Percentiles rank a stretch among this genome's conserved stretches.
These are phyloP conservation scores for Cerceris rybyensis DNA, from an alignment of 2,888 invertebrate genomes.

Conservation along the genomic window DNA sequence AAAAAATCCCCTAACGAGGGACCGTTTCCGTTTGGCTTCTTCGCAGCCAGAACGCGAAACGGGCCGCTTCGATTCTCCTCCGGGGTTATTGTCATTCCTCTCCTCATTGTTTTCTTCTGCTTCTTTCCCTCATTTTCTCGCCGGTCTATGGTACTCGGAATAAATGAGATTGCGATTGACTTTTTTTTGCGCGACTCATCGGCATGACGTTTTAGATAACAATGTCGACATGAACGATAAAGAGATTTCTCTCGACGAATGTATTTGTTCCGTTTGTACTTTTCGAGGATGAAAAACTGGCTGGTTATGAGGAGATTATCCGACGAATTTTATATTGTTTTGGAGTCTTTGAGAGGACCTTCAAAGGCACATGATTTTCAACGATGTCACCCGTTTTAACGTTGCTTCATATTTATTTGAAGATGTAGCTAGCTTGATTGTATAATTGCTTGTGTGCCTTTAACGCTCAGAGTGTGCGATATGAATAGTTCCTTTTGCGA, in stretches of 20 bases:
- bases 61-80: slow-evolving; percentile 22
- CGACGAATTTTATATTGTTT: too few species aligned
- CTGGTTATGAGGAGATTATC: too few species aligned
- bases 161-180: slow-evolving; percentile 9
- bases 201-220: not conserved
- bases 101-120: not conserved
- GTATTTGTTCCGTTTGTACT: not conserved
- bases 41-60: slow-evolving; percentile 27
- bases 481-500: too few species aligned
- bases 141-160: not conserved
- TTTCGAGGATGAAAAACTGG: not conserved
- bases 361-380: too few species aligned
- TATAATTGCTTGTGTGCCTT: too few species aligned
- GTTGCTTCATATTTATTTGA: too few species aligned
- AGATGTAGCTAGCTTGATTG: too few species aligned
- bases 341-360: too few species aligned
- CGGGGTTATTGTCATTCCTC: slow-evolving; percentile 42
- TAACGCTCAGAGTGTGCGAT: too few species aligned
- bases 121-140: not conserved
- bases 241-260: not conserved
- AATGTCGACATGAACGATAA: not conserved
- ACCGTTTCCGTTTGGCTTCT: slow-evolving; percentile 29
- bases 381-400: too few species aligned
- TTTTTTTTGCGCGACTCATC: not conserved
- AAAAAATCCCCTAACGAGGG: slow-evolving; percentile 50